Base-by-base conservation (phyloP, 2,888 invertebrate genomes). In the Chloromyia formosa region DNA sequence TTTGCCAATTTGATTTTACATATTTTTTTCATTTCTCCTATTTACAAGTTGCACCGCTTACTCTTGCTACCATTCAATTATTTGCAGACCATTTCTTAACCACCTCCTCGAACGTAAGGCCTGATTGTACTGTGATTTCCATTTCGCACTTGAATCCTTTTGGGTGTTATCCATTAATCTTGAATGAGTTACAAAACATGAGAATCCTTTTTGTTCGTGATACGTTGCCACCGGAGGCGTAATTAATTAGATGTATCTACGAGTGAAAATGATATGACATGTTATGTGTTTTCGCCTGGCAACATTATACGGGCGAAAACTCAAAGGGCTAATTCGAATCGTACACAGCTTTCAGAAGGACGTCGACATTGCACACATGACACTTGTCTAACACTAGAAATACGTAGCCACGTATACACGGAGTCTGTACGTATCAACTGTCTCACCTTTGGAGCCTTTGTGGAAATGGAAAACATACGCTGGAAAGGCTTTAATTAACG, bases 151-250 rank as follows among this genome's bases (percentile, higher is more conserved):
- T n/a, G 16, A 12, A 49, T 49, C 49, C 49, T n/a, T n/a, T n/a
- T 12, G 14, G 49, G 14, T 49, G 49, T 49, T 49, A 3, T 49
- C 49, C 62, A 62, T 62, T 62, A 35, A 62, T 62, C 62, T 40
- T 62, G 40, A 40, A 62, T 35, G 62, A 62, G 62, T 62, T 40
- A 62, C 40, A 40, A 40, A 62, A 62, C 62, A 62, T 10, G 62
- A 62, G 62, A 62, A 62, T 62, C 62, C 62, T 62, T 62, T 62
- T 62, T 62, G 40, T 62, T 40, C 12, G 62, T 62, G 62, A 62
- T 62, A 40, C 27, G 40, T 40, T 42, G 62, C 62, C 42, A 62
- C 62, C 16, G 18, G 62, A 62, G 62, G 62, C 62, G 62, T 62
- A 62, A 62, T 62, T 62, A 62, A 62, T 62, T 62, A 62, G 62